Evolutionary conservation across 2,113 vertebrate species (phyloP), one percentile per base, ranked within the genome.

Genomic region (Aspidoscelis tigris): DNA sequence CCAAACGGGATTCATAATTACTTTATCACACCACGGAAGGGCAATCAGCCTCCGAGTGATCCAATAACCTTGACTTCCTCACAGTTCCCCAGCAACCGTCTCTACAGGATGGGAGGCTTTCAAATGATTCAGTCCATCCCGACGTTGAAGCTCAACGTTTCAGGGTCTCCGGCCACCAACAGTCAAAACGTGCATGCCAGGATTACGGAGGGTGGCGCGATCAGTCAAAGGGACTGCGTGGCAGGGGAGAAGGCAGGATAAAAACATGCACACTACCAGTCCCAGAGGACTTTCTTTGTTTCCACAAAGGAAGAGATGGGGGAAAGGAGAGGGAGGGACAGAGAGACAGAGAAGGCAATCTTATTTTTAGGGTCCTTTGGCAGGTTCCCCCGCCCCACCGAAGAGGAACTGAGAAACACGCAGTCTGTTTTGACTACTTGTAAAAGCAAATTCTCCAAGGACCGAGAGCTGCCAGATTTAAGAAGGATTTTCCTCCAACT

Each of bases 61-160:
- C 96, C 95, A 96, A 97, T 94, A 97, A 97, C 94, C 95, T 94
- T 95, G 95, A 93, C 95, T 92, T 93, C 91, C 93, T 94, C 95
- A 93, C 92, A 95, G 92, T 94, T 94, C 93, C 92, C 89, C 91
- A 90, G 88, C 80, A 92, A 93, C 86, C 72, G 88, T 80, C 89
- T 83, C 58, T 91, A 96, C 85, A 89, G 93, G 89, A 79, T 20
- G 3, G 16, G 58, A 43, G 66, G 7, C 76, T 83, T 72, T 9
- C 64, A 90, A 72, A 3, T 72, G 83, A 81, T 88, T 77, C 89
- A 81, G 24, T 64, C 21, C 10, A 79, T 21, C 8, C 7, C 47
- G 90, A 71, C 33, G 81, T 65, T 74, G 76, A 58, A 93, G 76
- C 55, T 78, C 0, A 0, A 1, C 16, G 14, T 82, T 81, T 81